Base-by-base conservation (phyloP, 2,113 vertebrate genomes). In the Pseudorasbora parva region DNA sequence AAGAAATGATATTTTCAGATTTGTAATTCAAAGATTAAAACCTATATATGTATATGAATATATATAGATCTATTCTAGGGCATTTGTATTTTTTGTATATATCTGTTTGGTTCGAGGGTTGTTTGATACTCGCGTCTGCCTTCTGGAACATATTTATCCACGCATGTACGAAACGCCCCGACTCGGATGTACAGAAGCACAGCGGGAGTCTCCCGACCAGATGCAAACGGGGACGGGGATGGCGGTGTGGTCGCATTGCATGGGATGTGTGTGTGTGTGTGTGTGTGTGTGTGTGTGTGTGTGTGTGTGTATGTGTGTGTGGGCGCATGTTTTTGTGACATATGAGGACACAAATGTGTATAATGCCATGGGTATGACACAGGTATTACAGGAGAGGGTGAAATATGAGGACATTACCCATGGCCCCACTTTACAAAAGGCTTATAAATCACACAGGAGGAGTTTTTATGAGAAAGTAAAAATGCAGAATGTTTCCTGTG, bases 161-260 rank as follows among this genome's bases (percentile, higher is more conserved):
- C 88, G 97, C 97, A 98, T 97, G 97, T 96, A 96, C 94, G 17
- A 95, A 96, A 88, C 86, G 90, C 92, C 56, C 23, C 92, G 92
- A 91, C 93, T 94, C 94, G 94, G 91, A 93, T 98, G 95, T 96
- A 95, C 90, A 96, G 92, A 96, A 82, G 88, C 45, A 84, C 94
- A 93, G 94, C 89, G 88, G 92, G 74, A 92, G 84, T 93, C 91
- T 93, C 94, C 86, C 92, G 92, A 93, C 75, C 89, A 94, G 92
- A 95, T 93, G 92, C 94, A 95, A 95, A 57, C 27, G 11, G 25
- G 27, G 11, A 3, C 3, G 37, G 19, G 9, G 68, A 71, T 21
- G 21, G 21, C n/a, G 12, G 10, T 45, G 76, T 49, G 23, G 25
- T 41, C 51, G 33, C 7, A 30, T 41, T 77, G 74, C 54, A 57